These are phyloP conservation scores for Eupithecia tripunctaria DNA, from an alignment of 2,888 invertebrate species.

Conservation along the genomic window DNA sequence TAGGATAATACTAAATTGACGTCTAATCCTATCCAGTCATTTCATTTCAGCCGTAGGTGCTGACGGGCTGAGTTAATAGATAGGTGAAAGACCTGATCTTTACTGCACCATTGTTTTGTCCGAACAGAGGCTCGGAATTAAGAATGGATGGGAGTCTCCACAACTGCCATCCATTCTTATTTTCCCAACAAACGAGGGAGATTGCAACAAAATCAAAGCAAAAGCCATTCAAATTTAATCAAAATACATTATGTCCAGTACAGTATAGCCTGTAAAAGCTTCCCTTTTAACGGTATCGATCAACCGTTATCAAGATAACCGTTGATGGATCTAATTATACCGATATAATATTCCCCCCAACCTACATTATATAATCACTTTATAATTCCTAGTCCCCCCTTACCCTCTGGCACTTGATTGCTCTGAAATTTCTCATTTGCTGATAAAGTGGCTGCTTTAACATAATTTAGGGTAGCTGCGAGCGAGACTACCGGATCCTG, in stretches of 20 bases:
- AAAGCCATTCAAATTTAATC: neutral
- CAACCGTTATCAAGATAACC: constrained; percentile 17
- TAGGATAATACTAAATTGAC: neutral
- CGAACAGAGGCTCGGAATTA: too few species aligned
- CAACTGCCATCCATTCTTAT: too few species aligned
- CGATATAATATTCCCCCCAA: constrained; percentile 22
- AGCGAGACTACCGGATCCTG: constrained; percentile 3
- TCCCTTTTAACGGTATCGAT: constrained; percentile 10
- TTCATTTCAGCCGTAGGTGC: neutral
- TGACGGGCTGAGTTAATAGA: too few species aligned
- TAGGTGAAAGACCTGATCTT: too few species aligned
- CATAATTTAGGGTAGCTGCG: constrained; percentile 38
- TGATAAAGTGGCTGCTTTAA: constrained; percentile 45
- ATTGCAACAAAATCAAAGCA: neutral
- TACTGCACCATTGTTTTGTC: too few species aligned
- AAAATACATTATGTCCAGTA: neutral
- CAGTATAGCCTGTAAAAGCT: neutral
- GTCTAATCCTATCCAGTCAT: neutral
- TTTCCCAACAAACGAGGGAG: too few species aligned
- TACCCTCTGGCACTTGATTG: constrained; percentile 38
- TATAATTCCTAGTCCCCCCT: constrained; percentile 32
- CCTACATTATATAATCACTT: constrained; percentile 45
- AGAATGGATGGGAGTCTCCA: too few species aligned
- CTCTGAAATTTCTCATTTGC: constrained; percentile 46
- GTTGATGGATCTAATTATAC: constrained; percentile 19